Percentiles rank a stretch among this genome's conserved stretches.
phyloP scores from a whole-genome alignment of 1,140 invertebrate genomes.

The Drosophila oshimai region DNA sequence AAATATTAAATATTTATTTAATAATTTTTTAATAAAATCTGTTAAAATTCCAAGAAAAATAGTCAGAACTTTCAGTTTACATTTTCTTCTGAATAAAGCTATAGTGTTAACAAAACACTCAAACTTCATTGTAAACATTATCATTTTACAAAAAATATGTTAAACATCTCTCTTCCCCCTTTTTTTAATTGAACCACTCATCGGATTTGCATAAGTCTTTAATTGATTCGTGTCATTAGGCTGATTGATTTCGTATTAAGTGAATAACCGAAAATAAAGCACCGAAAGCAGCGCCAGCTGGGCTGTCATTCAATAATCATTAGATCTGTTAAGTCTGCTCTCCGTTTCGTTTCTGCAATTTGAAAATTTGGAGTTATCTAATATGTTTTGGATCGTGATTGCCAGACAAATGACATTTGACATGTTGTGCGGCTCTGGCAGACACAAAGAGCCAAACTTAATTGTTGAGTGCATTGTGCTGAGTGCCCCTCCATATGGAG shows the following conservation, averaged over 20 bases:
- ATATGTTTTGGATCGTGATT: conserved; percentile 63
- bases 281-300: conserved; percentile 16
- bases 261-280: conserved; percentile 36
- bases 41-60: too few species aligned
- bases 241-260: conserved; percentile 37
- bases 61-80: too few species aligned
- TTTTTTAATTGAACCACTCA: background rate
- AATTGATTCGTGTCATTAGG: conserved; percentile 29
- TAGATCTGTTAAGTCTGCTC: conserved; percentile 2
- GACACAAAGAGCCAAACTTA: conserved; percentile 24
- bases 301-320: conserved; percentile 15
- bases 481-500: conserved; percentile 33
- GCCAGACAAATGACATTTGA: conserved; percentile 75
- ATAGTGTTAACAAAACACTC: too few species aligned
- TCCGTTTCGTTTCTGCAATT: conserved; percentile 3
- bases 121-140: too few species aligned
- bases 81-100: too few species aligned
- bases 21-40: too few species aligned
- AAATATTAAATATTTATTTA: too few species aligned
- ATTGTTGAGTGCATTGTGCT: conserved; percentile 17
- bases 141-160: background rate
- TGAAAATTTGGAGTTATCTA: conserved; percentile 55
- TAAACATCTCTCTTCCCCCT: background rate
- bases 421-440: conserved; percentile 60
- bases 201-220: conserved; percentile 24